Conservation (phyloP, 2,888 invertebrate genomes). For the Nysson spinosus region DNA sequence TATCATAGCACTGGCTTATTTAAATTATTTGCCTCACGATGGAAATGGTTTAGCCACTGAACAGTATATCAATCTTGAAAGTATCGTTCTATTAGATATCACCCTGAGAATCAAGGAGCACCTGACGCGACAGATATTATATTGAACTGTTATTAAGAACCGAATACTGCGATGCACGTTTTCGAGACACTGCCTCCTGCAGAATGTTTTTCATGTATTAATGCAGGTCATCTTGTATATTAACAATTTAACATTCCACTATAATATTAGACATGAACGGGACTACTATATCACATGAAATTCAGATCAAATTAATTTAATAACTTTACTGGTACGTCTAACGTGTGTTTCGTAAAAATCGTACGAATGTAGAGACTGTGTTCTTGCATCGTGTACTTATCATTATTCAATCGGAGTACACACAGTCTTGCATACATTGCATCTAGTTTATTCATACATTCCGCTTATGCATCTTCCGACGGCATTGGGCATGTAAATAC, state of each 20-base stretch:
- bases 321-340: slow-evolving; percentile 32
- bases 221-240: slow-evolving; percentile 37
- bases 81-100: slow-evolving; percentile 31
- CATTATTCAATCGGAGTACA: slow-evolving; percentile 18
- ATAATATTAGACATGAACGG: slow-evolving; percentile 31
- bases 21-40: slow-evolving; percentile 62
- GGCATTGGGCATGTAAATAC: slow-evolving; percentile 24
- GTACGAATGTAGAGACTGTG: slow-evolving; percentile 21
- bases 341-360: slow-evolving; percentile 31
- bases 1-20: slow-evolving; percentile 79
- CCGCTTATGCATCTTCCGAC: slow-evolving; percentile 34
- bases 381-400: slow-evolving; percentile 15
- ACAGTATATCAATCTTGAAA: slow-evolving; percentile 43
- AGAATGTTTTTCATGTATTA: slow-evolving; percentile 50
- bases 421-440: slow-evolving; percentile 16
- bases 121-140: slow-evolving; percentile 19
- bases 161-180: slow-evolving; percentile 48
- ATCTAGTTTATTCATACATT: slow-evolving; percentile 45
- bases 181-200: slow-evolving; percentile 64
- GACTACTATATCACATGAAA: no score
- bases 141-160: slow-evolving; percentile 16
- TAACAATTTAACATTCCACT: slow-evolving; percentile 53
- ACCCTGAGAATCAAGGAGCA: slow-evolving; percentile 27
- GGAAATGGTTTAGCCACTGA: slow-evolving; percentile 3
- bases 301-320: slow-evolving; percentile 49